Percentiles rank a stretch among this genome's conserved stretches.
These are phyloP conservation scores for Chelonus insularis DNA, from an alignment of 1,140 invertebrate species.

Conservation along the genomic window DNA sequence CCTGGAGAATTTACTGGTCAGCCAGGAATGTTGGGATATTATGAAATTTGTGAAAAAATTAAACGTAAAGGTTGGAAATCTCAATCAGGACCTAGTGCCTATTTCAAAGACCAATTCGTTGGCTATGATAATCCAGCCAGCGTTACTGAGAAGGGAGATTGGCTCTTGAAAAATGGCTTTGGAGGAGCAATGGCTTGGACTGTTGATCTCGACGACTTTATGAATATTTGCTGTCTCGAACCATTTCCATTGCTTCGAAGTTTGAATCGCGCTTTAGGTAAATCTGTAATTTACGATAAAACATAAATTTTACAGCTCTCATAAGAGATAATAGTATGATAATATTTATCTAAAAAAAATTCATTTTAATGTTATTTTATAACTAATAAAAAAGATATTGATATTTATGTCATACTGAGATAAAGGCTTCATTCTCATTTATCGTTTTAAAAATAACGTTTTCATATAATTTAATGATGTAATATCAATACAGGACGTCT, in stretches of 20 bases:
- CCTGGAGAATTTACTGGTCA: constrained; percentile 84
- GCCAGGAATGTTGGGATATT: constrained; percentile 86
- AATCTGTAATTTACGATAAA: too few species aligned
- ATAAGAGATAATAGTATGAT: too few species aligned
- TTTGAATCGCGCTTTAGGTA: constrained; percentile 72
- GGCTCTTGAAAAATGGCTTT: constrained; percentile 70
- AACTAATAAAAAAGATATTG: too few species aligned
- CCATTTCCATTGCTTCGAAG: constrained; percentile 74
- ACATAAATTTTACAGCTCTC: too few species aligned
- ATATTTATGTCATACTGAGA: too few species aligned
- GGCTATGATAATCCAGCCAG: constrained; percentile 84
- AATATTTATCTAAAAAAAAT: too few species aligned
- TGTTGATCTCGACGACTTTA: constrained; percentile 88
- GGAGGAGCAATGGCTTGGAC: constrained; percentile 89
- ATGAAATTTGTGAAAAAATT: constrained; percentile 84
- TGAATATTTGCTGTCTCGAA: constrained; percentile 77
- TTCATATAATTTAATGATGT: too few species aligned
- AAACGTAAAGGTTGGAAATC: constrained; percentile 48
- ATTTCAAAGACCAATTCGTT: constrained; percentile 83
- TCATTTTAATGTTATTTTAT: too few species aligned
- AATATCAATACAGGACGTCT: constrained; percentile 53
- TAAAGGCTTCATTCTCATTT: too few species aligned
- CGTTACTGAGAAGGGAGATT: constrained; percentile 75
- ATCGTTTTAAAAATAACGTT: too few species aligned
- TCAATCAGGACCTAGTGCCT: constrained; percentile 74